Percentiles rank a stretch among this genome's conserved stretches.
Evolutionary conservation across 2,113 vertebrate genomes (phyloP).

Genomic region (Rhadina sibilatrix): DNA sequence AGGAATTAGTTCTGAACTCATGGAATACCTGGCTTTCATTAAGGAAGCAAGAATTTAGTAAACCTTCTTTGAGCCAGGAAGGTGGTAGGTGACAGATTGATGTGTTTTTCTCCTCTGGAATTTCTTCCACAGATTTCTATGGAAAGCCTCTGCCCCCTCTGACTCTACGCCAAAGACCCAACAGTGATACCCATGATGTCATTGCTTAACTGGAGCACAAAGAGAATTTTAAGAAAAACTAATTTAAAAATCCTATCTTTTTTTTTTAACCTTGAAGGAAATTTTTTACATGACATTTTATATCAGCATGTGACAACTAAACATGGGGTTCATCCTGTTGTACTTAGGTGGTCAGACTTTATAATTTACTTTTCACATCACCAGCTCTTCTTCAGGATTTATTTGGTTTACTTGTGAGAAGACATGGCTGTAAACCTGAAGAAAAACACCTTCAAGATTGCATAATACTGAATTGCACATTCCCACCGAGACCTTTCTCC

Average conservation of each 20-base stretch:
- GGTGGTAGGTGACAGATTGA: not conserved
- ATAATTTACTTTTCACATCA: not conserved
- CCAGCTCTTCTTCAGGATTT: slow-evolving; percentile 44
- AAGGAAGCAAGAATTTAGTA: not conserved
- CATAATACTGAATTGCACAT: not conserved
- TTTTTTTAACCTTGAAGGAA: not conserved
- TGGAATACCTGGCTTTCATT: not conserved
- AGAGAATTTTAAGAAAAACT: not conserved
- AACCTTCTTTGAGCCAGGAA: not conserved
- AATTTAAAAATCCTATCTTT: not conserved
- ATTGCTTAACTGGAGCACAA: slow-evolving; percentile 58
- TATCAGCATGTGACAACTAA: not conserved
- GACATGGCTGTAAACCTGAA: slow-evolving; percentile 21
- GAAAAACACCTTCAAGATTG: slow-evolving; percentile 20
- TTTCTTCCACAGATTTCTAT: slow-evolving; percentile 71
- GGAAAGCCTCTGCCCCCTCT: slow-evolving; percentile 77
- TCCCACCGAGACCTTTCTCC: not conserved
- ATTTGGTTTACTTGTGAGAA: not conserved
- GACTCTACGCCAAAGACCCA: slow-evolving; percentile 70
- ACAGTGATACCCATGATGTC: slow-evolving; percentile 72
- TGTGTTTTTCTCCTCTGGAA: not conserved
- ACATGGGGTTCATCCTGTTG: not conserved
- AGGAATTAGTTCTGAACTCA: not conserved
- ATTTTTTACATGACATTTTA: not conserved
- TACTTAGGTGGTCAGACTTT: not conserved